A percentile compares a stretch with the other conserved stretches of the same genome.
These are phyloP conservation scores for Urocyon cinereoargenteus DNA, from an alignment of 2,797 vertebrate species.

Conservation along the genomic window DNA sequence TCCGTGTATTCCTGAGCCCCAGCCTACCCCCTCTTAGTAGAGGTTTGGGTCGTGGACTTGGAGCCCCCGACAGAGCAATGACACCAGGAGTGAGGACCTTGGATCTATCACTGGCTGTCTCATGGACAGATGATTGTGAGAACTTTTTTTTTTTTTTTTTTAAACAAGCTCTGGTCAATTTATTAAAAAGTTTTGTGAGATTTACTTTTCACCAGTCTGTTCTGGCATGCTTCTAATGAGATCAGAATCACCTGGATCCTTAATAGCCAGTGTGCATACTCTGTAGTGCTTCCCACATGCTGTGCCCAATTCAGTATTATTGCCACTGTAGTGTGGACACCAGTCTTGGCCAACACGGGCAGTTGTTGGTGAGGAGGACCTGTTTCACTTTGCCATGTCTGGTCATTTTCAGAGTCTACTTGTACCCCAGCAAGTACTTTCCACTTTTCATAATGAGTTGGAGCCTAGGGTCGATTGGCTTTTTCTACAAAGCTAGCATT, in stretches of 20 bases:
- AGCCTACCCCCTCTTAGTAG: background rate
- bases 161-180: background rate
- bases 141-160: background rate
- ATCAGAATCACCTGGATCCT: background rate
- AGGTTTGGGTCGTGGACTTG: background rate
- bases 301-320: background rate
- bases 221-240: background rate
- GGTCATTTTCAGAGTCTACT: background rate
- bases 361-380: background rate
- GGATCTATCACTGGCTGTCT: background rate
- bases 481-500: background rate
- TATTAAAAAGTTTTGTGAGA: background rate
- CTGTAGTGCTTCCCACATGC: background rate
- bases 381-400: background rate
- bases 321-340: background rate
- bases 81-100: background rate
- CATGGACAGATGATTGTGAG: background rate
- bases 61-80: background rate
- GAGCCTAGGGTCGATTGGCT: background rate
- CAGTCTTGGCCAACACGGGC: background rate
- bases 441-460: background rate
- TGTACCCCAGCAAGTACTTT: background rate
- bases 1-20: too few species aligned
- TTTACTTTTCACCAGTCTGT: background rate
- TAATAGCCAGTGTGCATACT: background rate